Conservation (phyloP, 1,140 invertebrate genomes). For the Aphelenchoides besseyi region DNA sequence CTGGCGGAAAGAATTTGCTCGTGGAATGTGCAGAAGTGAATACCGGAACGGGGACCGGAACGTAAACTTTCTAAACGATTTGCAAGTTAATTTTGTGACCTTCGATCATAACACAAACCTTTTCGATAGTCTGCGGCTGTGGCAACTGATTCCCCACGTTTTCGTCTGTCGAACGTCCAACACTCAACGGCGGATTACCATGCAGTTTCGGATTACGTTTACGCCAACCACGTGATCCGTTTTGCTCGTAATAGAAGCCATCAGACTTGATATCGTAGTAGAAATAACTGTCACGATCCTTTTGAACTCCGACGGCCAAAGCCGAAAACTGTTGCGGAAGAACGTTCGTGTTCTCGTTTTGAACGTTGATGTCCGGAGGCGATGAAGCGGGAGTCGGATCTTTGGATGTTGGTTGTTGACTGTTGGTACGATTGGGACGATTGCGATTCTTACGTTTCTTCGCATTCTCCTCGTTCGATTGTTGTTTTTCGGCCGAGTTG, state of each 20-base stretch:
- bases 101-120: background rate
- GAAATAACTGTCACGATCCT: constrained; percentile 35
- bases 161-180: constrained; percentile 21
- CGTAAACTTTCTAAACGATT: constrained; percentile 20
- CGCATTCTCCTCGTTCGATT: background rate
- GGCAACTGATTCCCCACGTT: constrained; percentile 22
- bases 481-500: background rate
- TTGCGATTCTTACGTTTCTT: constrained; percentile 1
- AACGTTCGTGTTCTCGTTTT: background rate
- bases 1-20: constrained; percentile 41
- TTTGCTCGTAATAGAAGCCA: constrained; percentile 59
- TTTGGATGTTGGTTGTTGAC: background rate
- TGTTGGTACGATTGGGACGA: background rate
- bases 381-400: background rate
- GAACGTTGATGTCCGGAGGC: background rate
- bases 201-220: constrained; percentile 45
- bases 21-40: background rate
- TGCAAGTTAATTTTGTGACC: background rate
- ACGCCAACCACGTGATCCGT: constrained; percentile 58
- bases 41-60: background rate
- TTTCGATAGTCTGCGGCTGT: constrained; percentile 16
- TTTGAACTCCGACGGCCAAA: background rate
- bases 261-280: constrained; percentile 37
- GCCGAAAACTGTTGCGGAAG: background rate
- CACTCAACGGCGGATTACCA: constrained; percentile 18